Evolutionary conservation across 64 coral and sea anemone species (phyloP).

Genomic region (Stylophora pistillata): DNA sequence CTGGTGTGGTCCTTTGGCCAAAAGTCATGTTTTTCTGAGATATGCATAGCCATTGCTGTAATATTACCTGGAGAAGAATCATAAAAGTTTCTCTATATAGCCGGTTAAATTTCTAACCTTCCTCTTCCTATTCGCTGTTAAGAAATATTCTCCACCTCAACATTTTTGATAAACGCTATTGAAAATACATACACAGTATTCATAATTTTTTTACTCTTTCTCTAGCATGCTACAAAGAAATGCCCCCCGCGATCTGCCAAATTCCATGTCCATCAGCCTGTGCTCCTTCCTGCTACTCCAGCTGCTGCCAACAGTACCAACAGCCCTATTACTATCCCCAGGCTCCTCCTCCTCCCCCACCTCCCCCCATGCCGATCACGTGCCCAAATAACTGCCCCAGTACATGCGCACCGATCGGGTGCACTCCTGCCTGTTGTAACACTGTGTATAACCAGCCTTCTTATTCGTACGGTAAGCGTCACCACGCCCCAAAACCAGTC

Average conservation of each 20-base stretch:
- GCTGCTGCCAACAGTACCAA: constrained; percentile 29
- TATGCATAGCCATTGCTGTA: too few relatives aligned
- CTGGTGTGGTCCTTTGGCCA: too few relatives aligned
- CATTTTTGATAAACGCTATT: too few relatives aligned
- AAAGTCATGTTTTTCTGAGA: too few relatives aligned
- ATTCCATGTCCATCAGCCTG: constrained; percentile 42
- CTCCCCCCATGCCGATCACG: background rate
- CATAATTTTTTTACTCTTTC: background rate
- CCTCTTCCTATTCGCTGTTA: too few relatives aligned
- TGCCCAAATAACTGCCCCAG: constrained; percentile 15
- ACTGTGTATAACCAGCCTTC: constrained; percentile 6
- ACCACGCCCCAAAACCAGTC: constrained; percentile 13
- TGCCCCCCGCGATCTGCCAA: constrained; percentile 18
- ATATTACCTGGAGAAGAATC: too few relatives aligned
- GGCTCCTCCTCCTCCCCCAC: background rate
- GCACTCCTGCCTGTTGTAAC: constrained; percentile 35
- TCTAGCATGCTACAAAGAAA: constrained; percentile 30
- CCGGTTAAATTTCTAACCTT: too few relatives aligned
- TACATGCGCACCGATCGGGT: background rate
- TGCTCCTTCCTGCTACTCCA: constrained; percentile 11
- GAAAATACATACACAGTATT: background rate
- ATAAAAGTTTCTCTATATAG: too few relatives aligned
- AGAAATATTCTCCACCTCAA: too few relatives aligned
- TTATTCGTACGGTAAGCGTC: constrained; percentile 26
- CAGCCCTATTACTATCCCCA: background rate